phyloP scores from a whole-genome alignment of 2,888 invertebrate species.

The Isoperla grammatica region DNA sequence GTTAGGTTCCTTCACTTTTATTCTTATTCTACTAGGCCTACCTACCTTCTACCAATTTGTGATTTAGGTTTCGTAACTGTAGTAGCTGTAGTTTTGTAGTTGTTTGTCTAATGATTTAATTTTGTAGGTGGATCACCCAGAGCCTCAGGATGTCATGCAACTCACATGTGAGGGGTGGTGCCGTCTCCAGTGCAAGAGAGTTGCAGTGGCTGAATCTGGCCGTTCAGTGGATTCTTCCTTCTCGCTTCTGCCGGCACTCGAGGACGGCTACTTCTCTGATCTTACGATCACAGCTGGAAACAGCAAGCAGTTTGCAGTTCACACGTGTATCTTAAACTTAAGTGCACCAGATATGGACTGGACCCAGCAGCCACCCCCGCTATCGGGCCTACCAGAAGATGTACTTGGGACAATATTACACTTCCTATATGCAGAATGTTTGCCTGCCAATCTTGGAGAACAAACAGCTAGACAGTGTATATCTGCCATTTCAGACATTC shows the following conservation, averaged over 20 bases:
- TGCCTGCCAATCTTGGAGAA: conserved; percentile 54
- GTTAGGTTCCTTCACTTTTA: too few species aligned
- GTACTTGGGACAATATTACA: conserved; percentile 57
- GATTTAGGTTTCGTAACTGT: too few species aligned
- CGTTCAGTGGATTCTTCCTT: conserved; percentile 51
- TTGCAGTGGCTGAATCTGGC: conserved; percentile 46
- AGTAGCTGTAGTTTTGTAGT: too few species aligned
- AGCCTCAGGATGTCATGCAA: conserved; percentile 49
- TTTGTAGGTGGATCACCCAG: conserved; percentile 47
- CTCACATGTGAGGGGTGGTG: conserved; percentile 59
- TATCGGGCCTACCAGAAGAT: conserved; percentile 54
- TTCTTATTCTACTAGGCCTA: too few species aligned
- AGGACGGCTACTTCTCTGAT: conserved; percentile 61
- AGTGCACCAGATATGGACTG: conserved; percentile 54
- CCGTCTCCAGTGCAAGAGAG: conserved; percentile 55
- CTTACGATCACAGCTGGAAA: conserved; percentile 48
- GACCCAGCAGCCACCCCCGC: conserved; percentile 49
- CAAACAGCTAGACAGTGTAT: conserved; percentile 54
- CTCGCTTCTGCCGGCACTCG: conserved; percentile 57
- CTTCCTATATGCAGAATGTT: conserved; percentile 59
- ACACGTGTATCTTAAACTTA: conserved; percentile 51
- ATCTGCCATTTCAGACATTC: conserved; percentile 48
- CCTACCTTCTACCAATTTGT: too few species aligned
- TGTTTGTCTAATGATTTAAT: background rate
- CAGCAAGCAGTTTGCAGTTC: conserved; percentile 50